Conservation (phyloP, 2,888 invertebrate genomes). For the Calliopum simillimum region DNA sequence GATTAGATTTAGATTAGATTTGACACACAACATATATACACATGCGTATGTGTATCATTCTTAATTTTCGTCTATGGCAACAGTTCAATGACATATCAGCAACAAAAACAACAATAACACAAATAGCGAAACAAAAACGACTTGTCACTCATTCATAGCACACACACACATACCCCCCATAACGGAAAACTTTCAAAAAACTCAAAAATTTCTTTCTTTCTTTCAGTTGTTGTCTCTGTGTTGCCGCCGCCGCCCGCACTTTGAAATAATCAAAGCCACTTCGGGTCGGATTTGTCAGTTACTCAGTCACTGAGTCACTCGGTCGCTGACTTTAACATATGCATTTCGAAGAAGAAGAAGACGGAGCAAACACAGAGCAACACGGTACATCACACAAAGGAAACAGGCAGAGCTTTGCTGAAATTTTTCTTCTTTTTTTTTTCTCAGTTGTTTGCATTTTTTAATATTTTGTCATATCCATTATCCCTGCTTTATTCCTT, state of each 20-base stretch:
- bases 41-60: too few relatives aligned
- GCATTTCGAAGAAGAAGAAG: conserved; percentile 1
- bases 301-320: conserved; percentile 7
- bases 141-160: background rate
- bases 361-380: background rate
- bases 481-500: too few relatives aligned
- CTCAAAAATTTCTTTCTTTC: background rate
- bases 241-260: too few relatives aligned
- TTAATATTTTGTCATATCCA: too few relatives aligned
- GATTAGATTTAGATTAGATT: too few relatives aligned
- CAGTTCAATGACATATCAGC: too few relatives aligned
- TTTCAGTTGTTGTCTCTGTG: too few relatives aligned
- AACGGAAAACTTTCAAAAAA: conserved; percentile 6
- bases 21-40: too few relatives aligned
- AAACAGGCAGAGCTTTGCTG: conserved; percentile 18
- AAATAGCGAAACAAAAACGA: background rate
- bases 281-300: background rate
- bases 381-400: background rate
- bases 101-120: background rate
- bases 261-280: conserved; percentile 16
- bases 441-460: conserved; percentile 40
- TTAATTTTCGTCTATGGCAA: too few relatives aligned
- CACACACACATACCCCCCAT: background rate
- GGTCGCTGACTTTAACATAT: background rate
- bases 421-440: conserved; percentile 41